Evolutionary conservation across 2,888 invertebrate species (phyloP), one percentile per base, ranked within the genome.

Genomic region (Acronicta alni): DNA sequence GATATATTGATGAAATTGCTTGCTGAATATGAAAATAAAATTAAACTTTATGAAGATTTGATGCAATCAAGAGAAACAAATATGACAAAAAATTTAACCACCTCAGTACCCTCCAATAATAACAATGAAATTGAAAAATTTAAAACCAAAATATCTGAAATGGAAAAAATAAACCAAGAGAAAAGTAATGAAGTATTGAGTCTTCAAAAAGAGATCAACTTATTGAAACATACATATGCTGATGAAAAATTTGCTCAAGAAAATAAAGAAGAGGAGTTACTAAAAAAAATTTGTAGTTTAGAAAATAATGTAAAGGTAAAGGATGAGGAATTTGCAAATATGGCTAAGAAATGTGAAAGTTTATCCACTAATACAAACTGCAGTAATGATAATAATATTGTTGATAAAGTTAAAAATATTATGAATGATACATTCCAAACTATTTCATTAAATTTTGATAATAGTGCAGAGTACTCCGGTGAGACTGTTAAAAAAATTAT

Each of bases 371-470:
- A 58, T 64, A 41, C 42, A 53, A 66, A 69, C 57, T 61, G 65
- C 52, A 61, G 20, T 71, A 49, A 73, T 55, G 67, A 61, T 52
- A 75, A 80, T 65, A 52, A 79, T 65, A 52, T 81, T 51, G 77
- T 76, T 61, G 80, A 71, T 39, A 86, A 80, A 75, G 64, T 89
- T 9, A 93, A 93, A 81, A 76, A 74, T 65, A 84, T 93, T 47
- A 93, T 93, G 91, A 93, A 93, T 84, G 82, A 88, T 58, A 90
- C 90, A 77, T 93, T 85, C 70, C 89, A 85, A 78, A 81, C 86
- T 12, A 82, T 93, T 67, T 84, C 88, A 54, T 62, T 67, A 20
- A 88, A 89, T 75, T 91, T 93, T 77, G 82, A 88, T 51, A 79
- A 77, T 63, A 67, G 77, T 57, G 76, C 82, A 61, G 70, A 44